Conservation (phyloP, 2,113 vertebrate genomes). For the Aptenodytes patagonicus region DNA sequence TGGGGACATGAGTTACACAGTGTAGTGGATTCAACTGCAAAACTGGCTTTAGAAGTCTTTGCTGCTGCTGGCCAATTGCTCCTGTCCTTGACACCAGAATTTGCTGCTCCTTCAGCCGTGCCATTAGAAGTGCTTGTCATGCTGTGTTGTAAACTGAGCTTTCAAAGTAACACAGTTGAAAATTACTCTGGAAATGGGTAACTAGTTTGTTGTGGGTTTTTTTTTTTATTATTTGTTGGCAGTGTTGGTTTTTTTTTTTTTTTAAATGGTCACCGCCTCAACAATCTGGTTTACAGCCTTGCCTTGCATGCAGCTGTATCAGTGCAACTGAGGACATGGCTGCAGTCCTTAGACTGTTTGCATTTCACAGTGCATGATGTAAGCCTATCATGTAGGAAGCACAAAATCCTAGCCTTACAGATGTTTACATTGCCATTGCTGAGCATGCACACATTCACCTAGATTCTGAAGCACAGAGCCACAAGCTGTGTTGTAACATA, state of each 20-base stretch:
- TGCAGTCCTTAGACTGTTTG: not conserved
- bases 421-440: not conserved
- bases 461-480: not conserved
- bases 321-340: not conserved
- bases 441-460: not conserved
- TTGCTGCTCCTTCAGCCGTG: not conserved
- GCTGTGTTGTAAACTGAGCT: not conserved
- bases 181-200: not conserved
- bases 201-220: not conserved
- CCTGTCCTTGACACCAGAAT: not conserved
- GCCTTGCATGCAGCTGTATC: fast-evolving
- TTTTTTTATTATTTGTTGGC: not conserved
- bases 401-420: not conserved
- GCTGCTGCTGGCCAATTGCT: not conserved
- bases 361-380: fast-evolving
- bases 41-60: not conserved
- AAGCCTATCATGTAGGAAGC: not conserved
- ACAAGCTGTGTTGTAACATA: not conserved
- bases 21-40: not conserved
- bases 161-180: not conserved
- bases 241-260: not conserved
- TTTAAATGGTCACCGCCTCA: not conserved
- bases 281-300: not conserved
- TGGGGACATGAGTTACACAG: not conserved
- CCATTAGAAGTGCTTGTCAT: not conserved